Evolutionary conservation across 2,113 vertebrate species (phyloP).

Genomic region (Eulacestoma nigropectus): DNA sequence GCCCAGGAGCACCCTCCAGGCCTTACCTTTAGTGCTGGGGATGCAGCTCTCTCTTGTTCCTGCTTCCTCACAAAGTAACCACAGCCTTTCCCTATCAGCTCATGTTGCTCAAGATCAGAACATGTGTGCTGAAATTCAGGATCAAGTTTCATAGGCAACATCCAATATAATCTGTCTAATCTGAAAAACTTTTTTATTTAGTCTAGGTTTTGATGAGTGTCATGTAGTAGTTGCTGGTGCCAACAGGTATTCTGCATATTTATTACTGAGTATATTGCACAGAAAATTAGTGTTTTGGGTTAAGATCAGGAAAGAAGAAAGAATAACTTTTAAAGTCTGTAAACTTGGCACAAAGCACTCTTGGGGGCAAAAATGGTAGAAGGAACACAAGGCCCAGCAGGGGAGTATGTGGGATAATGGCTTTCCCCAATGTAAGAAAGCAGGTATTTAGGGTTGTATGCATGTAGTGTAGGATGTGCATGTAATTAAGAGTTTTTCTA

Average conservation of each 20-base stretch:
- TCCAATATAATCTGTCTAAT: not conserved
- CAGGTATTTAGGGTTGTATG: not conserved
- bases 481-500: not conserved
- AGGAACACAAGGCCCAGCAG: not conserved
- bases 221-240: not conserved
- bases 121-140: not conserved
- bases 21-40: not conserved
- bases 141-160: not conserved
- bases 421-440: not conserved
- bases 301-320: not conserved
- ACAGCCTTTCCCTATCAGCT: not conserved
- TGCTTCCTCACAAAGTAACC: not conserved
- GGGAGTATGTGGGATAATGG: not conserved
- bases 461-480: rapidly evolving
- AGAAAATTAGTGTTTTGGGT: not conserved
- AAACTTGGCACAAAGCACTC: not conserved
- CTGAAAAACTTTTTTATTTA: not conserved
- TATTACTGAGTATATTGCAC: not conserved
- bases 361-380: not conserved
- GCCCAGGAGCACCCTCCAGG: not conserved
- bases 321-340: not conserved
- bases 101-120: not conserved
- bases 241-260: not conserved
- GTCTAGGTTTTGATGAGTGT: not conserved
- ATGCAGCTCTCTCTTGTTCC: not conserved